These are phyloP conservation scores for Drosophila algonquin DNA, from an alignment of 2,888 invertebrate species.

Conservation along the genomic window DNA sequence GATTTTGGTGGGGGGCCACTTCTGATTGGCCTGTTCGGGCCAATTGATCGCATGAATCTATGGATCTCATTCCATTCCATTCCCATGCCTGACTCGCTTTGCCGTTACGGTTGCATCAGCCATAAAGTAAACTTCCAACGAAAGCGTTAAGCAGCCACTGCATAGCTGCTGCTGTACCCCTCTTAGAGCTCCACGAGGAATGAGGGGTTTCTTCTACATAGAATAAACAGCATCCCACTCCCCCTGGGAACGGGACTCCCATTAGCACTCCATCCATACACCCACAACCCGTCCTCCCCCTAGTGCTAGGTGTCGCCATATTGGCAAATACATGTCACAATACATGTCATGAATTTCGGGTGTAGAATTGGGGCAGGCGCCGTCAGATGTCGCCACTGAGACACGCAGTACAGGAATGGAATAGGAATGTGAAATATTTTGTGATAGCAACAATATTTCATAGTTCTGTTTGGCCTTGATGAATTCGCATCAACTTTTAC, in stretches of 20 bases:
- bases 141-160: background rate
- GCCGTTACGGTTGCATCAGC: constrained; percentile 76
- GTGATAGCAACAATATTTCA: too few species aligned
- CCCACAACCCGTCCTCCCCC: background rate
- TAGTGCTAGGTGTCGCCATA: background rate
- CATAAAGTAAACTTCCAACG: constrained; percentile 13
- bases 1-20: constrained; percentile 36
- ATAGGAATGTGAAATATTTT: too few species aligned
- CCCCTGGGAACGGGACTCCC: too few species aligned
- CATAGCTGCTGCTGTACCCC: background rate
- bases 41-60: constrained; percentile 50
- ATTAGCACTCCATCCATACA: background rate
- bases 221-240: background rate
- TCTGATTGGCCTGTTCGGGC: constrained; percentile 39
- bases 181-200: background rate
- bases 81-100: constrained; percentile 61
- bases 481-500: background rate
- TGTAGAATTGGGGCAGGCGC: background rate
- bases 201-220: background rate
- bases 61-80: constrained; percentile 28
- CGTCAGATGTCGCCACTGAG: background rate
- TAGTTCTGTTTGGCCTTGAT: background rate
- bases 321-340: background rate
- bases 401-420: too few species aligned
- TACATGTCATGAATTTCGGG: background rate